A percentile compares a stretch with the other conserved stretches of the same genome.
Conservation (phyloP, 2,888 invertebrate genomes). For the Andricus quercusramuli region DNA sequence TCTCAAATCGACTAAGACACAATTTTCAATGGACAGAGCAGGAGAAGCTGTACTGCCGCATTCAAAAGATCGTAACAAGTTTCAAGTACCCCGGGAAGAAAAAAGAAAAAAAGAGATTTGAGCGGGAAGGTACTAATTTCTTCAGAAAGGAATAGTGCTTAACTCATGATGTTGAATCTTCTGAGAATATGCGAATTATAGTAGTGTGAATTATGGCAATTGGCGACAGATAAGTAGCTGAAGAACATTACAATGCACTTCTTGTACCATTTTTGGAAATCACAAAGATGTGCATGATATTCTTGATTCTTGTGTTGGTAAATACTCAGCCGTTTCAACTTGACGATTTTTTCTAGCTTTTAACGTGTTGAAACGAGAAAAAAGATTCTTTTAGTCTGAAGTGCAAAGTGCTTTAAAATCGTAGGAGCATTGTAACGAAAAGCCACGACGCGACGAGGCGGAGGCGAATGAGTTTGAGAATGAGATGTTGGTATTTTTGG, state of each 20-base stretch:
- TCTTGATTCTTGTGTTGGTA: not conserved
- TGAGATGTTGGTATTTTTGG: conserved; percentile 28
- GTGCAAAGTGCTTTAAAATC: conserved; percentile 18
- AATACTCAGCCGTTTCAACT: not conserved
- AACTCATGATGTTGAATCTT: conserved; percentile 4
- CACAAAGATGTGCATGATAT: not conserved
- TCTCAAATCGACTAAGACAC: conserved; percentile 53
- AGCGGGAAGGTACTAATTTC: conserved; percentile 6
- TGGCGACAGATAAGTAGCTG: not conserved
- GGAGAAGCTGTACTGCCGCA: conserved; percentile 58
- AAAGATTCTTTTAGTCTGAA: not conserved
- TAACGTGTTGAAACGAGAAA: not conserved
- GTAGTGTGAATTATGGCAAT: not conserved
- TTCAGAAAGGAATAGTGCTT: not conserved
- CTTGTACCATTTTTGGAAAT: not conserved
- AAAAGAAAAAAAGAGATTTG: conserved; percentile 14
- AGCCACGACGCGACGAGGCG: not conserved
- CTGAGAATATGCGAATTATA: not conserved
- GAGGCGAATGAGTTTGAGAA: conserved; percentile 11
- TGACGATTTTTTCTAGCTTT: not conserved
- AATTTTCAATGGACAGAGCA: conserved; percentile 62
- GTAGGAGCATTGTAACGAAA: not conserved
- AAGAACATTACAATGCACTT: not conserved
- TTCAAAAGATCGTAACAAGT: conserved; percentile 71
- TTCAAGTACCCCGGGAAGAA: conserved; percentile 63